Conservation (phyloP, 2,113 vertebrate genomes). For the Mungos mungo region DNA sequence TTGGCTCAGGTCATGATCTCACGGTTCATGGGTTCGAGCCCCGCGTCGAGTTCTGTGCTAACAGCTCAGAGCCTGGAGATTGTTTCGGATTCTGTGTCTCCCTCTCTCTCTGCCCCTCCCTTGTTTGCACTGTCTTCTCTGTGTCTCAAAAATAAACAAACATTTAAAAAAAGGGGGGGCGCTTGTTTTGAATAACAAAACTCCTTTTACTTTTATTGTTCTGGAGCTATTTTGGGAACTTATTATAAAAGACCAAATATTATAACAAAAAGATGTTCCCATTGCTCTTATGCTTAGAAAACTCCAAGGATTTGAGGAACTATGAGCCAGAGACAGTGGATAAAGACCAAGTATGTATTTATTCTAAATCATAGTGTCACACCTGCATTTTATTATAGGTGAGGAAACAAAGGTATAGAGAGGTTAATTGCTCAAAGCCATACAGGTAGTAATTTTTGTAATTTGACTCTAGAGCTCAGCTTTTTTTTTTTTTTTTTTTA, state of each 20-base stretch:
- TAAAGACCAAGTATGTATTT: background rate
- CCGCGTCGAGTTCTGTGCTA: too few species aligned
- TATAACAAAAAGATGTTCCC: background rate
- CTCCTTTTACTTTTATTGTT: background rate
- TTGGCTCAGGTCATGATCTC: too few species aligned
- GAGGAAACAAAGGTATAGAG: background rate
- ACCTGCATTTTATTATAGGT: background rate
- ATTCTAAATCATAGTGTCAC: background rate
- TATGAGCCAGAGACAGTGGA: background rate
- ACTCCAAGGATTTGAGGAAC: background rate
- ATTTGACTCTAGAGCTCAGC: background rate
- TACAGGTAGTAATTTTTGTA: background rate
- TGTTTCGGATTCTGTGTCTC: too few species aligned
- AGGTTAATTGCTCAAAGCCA: background rate
- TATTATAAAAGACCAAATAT: background rate
- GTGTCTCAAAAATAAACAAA: too few species aligned
- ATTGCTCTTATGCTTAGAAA: background rate
- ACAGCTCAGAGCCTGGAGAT: too few species aligned
- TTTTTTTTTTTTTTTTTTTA: background rate
- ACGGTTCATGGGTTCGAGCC: too few species aligned
- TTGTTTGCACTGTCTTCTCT: too few species aligned
- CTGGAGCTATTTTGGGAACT: background rate
- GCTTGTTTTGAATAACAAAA: background rate
- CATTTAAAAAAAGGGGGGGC: too few species aligned
- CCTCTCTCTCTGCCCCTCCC: too few species aligned